Evolutionary conservation across 2,113 vertebrate species (phyloP).

Genomic region (Spea multiplicata): DNA sequence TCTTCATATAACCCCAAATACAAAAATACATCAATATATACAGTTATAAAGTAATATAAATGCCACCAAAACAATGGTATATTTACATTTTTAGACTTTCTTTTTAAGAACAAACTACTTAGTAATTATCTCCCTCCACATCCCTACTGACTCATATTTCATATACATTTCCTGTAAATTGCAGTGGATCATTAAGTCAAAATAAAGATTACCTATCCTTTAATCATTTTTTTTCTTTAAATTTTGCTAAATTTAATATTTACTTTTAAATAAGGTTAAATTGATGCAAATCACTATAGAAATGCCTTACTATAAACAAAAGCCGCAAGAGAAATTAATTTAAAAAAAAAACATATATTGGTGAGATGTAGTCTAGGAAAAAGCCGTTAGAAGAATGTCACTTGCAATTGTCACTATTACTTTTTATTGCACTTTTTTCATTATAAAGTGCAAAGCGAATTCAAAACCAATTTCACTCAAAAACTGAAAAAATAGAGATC

Average conservation of each 20-base stretch:
- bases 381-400: slow-evolving; percentile 29
- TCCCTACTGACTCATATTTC: too few relatives aligned
- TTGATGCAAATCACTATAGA: not conserved
- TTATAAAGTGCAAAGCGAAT: not conserved
- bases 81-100: too few relatives aligned
- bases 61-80: too few relatives aligned
- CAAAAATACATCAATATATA: too few relatives aligned
- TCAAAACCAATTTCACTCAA: slow-evolving; percentile 1
- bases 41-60: too few relatives aligned
- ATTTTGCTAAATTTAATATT: not conserved
- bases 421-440: not conserved
- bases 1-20: too few relatives aligned
- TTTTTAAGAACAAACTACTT: too few relatives aligned
- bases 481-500: too few relatives aligned
- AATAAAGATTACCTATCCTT: too few relatives aligned
- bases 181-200: too few relatives aligned
- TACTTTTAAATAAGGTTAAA: slow-evolving; percentile 21
- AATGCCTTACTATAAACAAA: slow-evolving; percentile 2
- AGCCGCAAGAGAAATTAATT: slow-evolving; percentile 4
- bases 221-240: not conserved
- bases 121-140: too few relatives aligned
- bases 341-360: not conserved
- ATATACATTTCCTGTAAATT: too few relatives aligned
- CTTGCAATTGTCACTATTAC: slow-evolving; percentile 13
- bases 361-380: not conserved